phyloP scores from a whole-genome alignment of 2,797 vertebrate species.

The Phrynocephalus forsythii region DNA sequence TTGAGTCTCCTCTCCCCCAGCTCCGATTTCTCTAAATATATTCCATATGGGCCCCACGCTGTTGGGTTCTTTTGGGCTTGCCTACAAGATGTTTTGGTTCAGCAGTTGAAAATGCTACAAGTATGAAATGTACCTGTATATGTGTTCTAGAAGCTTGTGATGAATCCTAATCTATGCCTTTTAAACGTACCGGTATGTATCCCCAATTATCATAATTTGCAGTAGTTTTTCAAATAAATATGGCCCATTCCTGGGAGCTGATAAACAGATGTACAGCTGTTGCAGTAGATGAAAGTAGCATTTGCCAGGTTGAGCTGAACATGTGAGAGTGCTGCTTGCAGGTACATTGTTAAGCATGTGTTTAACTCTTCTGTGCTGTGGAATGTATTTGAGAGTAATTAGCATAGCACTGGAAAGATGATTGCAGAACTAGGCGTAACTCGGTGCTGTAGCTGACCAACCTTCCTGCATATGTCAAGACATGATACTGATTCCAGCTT shows the following conservation, averaged over 20 bases:
- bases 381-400: not conserved
- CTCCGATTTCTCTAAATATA: conserved; percentile 67
- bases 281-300: not conserved
- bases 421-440: not conserved
- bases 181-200: conserved; percentile 44
- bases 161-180: not conserved
- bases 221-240: conserved; percentile 41
- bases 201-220: conserved; percentile 48
- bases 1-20: conserved; percentile 45
- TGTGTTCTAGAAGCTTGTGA: not conserved
- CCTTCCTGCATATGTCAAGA: not conserved
- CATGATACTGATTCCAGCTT: not conserved
- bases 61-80: conserved; percentile 58
- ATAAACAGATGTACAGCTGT: conserved; percentile 43
- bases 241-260: conserved; percentile 56
- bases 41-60: conserved; percentile 75
- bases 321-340: not conserved
- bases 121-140: conserved; percentile 48
- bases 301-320: not conserved
- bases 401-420: not conserved
- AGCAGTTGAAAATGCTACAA: conserved; percentile 59
- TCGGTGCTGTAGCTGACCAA: no score
- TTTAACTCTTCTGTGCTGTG: not conserved
- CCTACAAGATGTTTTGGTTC: conserved; percentile 66
- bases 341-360: no score